Evolutionary conservation across 2,888 invertebrate genomes (phyloP), one percentile per base, ranked within the genome.

Genomic region (Agrotis ipsilon): DNA sequence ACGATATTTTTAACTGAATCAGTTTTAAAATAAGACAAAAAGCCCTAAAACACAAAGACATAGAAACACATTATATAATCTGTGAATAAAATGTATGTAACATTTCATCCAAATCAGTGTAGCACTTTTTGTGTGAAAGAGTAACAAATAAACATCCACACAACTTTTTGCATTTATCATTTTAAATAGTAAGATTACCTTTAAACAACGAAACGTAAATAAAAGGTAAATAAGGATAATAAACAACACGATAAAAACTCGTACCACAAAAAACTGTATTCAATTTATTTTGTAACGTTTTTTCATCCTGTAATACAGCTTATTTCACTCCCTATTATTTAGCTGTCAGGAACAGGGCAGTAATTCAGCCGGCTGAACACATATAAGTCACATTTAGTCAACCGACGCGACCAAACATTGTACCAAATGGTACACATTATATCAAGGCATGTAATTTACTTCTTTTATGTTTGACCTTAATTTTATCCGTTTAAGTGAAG

Each of bases 311-410:
- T 83, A 82, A 78, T 82, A 73, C 73, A 75, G 72, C 78, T 84
- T 76, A 81, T 81, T 81, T 72, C 66, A 48, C 24, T 70, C 72
- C 68, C 77, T 83, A 89, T 91, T 91, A 91, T 88, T 87, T 85
- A 72, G 73, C 88, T 88, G 91, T 90, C 91, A 88, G 71, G 45
- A 45, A 39, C 91, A 91, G 70, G 62, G 57, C 73, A 75, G 70
- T 83, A 76, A 67, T 70, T 65, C 82, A 85, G 74, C 55, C 80
- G 82, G 70, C 64, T 86, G 87, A 85, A 82, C 85, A 76, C 75
- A 72, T 76, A 80, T 73, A 81, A 68, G 77, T 77, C 77, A 73
- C 68, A 80, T 77, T 81, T 68, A 67, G 63, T 67, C 61, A 76
- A 58, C 82, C 72, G 72, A 81, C 64, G 78, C 73, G 70, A 39